phyloP scores from a whole-genome alignment of 1,140 invertebrate species.

The Cyclina sinensis region DNA sequence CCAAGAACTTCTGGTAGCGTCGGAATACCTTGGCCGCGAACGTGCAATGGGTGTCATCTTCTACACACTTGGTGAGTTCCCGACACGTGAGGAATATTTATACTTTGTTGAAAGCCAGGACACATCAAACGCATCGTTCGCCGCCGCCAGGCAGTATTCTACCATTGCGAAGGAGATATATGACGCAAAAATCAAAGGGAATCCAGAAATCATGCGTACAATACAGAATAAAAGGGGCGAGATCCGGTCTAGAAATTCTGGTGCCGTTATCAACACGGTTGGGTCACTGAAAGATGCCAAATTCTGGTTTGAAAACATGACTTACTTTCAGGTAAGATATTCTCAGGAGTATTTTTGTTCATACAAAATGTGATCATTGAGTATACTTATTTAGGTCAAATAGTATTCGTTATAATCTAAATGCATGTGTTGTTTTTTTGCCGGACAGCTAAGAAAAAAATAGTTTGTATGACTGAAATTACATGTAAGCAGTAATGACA shows the following conservation, averaged over 20 bases:
- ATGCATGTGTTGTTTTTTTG: too few species aligned
- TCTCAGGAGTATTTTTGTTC: too few species aligned
- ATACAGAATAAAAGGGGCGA: constrained; percentile 55
- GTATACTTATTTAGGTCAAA: too few species aligned
- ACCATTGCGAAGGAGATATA: constrained; percentile 68
- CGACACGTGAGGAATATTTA: constrained; percentile 72
- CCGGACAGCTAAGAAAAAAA: too few species aligned
- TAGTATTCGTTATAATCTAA: too few species aligned
- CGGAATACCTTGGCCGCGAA: constrained; percentile 76
- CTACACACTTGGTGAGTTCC: constrained; percentile 72
- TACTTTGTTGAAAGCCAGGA: constrained; percentile 76
- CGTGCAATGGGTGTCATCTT: constrained; percentile 74
- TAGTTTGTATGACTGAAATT: too few species aligned
- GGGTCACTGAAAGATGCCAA: constrained; percentile 69
- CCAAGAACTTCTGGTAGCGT: constrained; percentile 73
- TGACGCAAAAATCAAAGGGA: constrained; percentile 54
- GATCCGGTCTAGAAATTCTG: constrained; percentile 61
- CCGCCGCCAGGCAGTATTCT: constrained; percentile 75
- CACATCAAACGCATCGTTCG: constrained; percentile 71
- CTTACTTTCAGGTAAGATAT: constrained; percentile 52
- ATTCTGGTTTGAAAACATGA: constrained; percentile 75
- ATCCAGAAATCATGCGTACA: constrained; percentile 61
- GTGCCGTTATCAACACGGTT: constrained; percentile 38
- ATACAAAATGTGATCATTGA: too few species aligned
- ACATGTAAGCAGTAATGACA: too few species aligned